Evolutionary conservation across 92 coral and sea anemone species (phyloP).

Genomic region (Metridium senile): DNA sequence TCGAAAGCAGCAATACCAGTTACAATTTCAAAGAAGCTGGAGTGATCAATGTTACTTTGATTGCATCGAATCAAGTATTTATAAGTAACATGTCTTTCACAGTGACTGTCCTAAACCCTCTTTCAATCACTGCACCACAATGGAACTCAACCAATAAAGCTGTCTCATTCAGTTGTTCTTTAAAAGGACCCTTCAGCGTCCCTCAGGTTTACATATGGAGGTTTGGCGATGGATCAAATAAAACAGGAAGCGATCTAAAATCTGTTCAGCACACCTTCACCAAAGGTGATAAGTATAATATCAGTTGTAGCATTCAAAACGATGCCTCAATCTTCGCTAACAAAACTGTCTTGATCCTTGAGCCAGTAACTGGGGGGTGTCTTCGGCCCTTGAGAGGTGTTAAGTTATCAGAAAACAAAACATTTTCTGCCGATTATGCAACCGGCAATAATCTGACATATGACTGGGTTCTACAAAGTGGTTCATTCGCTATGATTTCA

Average conservation of each 20-base stretch:
- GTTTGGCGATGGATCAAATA: constrained; percentile 68
- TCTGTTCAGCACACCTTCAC: constrained; percentile 54
- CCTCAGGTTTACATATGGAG: constrained; percentile 54
- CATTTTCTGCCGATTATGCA: constrained; percentile 47
- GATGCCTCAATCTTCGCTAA: constrained; percentile 15
- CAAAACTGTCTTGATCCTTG: constrained; percentile 56
- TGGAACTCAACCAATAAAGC: constrained; percentile 29
- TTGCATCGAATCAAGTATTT: constrained; percentile 68
- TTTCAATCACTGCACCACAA: constrained; percentile 32
- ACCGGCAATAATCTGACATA: constrained; percentile 86
- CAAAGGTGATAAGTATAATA: constrained; percentile 47
- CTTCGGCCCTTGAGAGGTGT: constrained; percentile 66
- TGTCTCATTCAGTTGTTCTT: constrained; percentile 35
- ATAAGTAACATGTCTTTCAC: constrained; percentile 31
- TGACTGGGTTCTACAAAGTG: constrained; percentile 60
- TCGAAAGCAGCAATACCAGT: constrained; percentile 36
- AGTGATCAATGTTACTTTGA: constrained; percentile 56
- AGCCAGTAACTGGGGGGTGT: constrained; percentile 60
- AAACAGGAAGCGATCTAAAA: constrained; percentile 16
- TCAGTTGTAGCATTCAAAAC: constrained; percentile 47
- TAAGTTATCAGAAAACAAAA: constrained; percentile 58
- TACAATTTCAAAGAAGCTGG: constrained; percentile 47
- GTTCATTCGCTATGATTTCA: constrained; percentile 22
- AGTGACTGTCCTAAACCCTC: constrained; percentile 53
- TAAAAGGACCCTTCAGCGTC: constrained; percentile 36